Evolutionary conservation across 2,888 invertebrate species (phyloP).

Genomic region (Sinotaia quadrata): DNA sequence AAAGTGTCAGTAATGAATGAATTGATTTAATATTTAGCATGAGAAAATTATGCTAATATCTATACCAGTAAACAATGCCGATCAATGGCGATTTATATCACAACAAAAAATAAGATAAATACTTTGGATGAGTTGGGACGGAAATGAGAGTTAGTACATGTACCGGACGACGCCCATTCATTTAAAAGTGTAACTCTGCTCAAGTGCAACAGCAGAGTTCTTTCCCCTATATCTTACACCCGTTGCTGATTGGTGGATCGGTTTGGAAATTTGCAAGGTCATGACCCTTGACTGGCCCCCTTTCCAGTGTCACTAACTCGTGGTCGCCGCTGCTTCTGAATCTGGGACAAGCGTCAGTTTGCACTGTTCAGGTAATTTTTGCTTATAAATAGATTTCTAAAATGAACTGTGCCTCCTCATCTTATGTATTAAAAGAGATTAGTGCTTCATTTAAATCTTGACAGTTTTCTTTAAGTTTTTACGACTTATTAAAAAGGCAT

Average conservation of each 20-base stretch:
- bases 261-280: constrained; percentile 36
- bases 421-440: not conserved
- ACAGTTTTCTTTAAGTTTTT: too few species aligned
- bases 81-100: too few species aligned
- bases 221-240: constrained; percentile 6
- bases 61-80: too few species aligned
- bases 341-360: constrained; percentile 24
- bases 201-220: not conserved
- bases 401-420: not conserved
- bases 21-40: too few species aligned
- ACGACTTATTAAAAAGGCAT: not conserved
- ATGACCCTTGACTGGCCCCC: constrained; percentile 28
- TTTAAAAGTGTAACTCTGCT: not conserved
- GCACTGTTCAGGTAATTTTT: constrained; percentile 13
- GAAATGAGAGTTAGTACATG: too few species aligned
- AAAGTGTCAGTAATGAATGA: too few species aligned
- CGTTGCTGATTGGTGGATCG: constrained; percentile 23
- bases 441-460: too few species aligned
- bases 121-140: too few species aligned
- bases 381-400: not conserved
- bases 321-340: constrained; percentile 13
- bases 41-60: too few species aligned
- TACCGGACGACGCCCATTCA: constrained; percentile 17
- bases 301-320: constrained; percentile 9
- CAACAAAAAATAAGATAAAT: too few species aligned